Evolutionary conservation across 2,888 invertebrate genomes (phyloP), one percentile per base, ranked within the genome.

Genomic region (Drosophila aldrichi): DNA sequence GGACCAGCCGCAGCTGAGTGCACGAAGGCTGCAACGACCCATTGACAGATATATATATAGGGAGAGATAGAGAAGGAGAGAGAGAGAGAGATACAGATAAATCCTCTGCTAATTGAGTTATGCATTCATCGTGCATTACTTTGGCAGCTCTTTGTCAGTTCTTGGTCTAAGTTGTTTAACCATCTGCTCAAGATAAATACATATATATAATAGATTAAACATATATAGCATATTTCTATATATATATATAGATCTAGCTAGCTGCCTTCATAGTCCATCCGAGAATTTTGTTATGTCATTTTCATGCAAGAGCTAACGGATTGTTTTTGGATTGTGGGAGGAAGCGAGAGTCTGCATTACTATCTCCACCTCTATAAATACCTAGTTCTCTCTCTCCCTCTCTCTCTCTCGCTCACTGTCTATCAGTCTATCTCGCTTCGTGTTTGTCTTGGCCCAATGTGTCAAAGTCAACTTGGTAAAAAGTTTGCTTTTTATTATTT

Each of bases 401-500:
- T 25, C 18, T 14, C 12, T 25, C n/a, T 9, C 40, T 7, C 38
- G 7, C 25, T n/a, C 54, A 22, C 2, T 34, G n/a, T 12, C n/a
- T 25, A 9, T 25, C 49, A 20, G 57, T 36, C 12, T 18, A 1
- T 46, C 32, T 38, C 34, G 14, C 41, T 52, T 16, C 64, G 71
- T 79, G 79, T 87, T 85, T 84, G 82, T 80, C 75, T 85, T 88
- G 80, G 85, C 71, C 84, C 88, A 84, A 84, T 84, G 88, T 84
- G 84, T 84, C 84, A 84, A 84, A 88, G 83, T 88, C 83, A 84
- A 85, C 74, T 88, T 82, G 82, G 82, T 80, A 85, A 80, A 80
- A 88, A 84, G 82, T 88, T 88, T 66, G 77, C 77, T 84, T 83
- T 82, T 83, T 83, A 86, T 86, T 86, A 81, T 79, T 82, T 87